These are phyloP conservation scores for Brachyistius frenatus DNA, from an alignment of 2,113 vertebrate genomes.

Conservation along the genomic window DNA sequence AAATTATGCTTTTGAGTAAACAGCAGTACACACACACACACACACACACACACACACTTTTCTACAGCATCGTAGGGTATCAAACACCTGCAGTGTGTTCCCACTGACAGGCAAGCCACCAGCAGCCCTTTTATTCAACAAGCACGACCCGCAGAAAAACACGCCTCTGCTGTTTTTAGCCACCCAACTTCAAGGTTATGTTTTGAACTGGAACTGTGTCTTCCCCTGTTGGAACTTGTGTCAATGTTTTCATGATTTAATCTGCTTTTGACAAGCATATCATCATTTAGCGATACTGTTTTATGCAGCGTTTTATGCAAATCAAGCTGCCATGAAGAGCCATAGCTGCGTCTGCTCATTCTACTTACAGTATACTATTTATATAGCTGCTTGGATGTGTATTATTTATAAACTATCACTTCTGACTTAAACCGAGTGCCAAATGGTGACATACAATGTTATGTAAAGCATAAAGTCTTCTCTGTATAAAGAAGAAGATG, in stretches of 20 bases:
- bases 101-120: slow-evolving; percentile 19
- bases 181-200: slow-evolving; percentile 11
- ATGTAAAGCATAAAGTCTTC: slow-evolving; percentile 30
- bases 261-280: slow-evolving; percentile 37
- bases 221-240: slow-evolving; percentile 13
- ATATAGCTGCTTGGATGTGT: slow-evolving; percentile 25
- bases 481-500: slow-evolving; percentile 23
- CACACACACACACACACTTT: not conserved
- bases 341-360: slow-evolving; percentile 27
- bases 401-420: slow-evolving; percentile 56
- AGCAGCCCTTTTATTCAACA: slow-evolving; percentile 33
- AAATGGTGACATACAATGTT: slow-evolving; percentile 37
- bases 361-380: slow-evolving; percentile 36
- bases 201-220: slow-evolving; percentile 27
- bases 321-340: slow-evolving; percentile 48
- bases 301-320: slow-evolving; percentile 54
- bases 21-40: slow-evolving; percentile 29
- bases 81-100: slow-evolving; percentile 20
- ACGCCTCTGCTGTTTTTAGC: not conserved
- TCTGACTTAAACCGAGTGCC: slow-evolving; percentile 50
- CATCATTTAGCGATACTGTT: slow-evolving; percentile 45
- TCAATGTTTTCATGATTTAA: slow-evolving; percentile 33
- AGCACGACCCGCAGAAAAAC: slow-evolving; percentile 23
- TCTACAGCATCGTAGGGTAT: slow-evolving; percentile 15
- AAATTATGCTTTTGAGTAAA: slow-evolving; percentile 30